Evolutionary conservation across 2,113 vertebrate genomes (phyloP), one percentile per base, ranked within the genome.

Genomic region (Oenanthe oenanthe): DNA sequence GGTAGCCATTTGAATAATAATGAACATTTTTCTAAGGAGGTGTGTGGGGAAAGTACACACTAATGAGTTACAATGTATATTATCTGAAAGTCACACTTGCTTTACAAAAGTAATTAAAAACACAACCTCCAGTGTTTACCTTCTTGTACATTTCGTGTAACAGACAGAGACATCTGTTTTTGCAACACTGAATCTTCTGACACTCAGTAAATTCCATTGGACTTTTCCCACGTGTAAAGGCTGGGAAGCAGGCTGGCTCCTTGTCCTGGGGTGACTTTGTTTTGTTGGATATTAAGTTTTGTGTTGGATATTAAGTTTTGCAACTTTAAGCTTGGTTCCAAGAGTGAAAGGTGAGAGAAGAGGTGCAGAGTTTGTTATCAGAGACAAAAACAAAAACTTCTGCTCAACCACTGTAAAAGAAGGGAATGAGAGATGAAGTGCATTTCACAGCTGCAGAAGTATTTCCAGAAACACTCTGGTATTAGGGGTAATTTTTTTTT

Each of bases 1-100:
- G 93, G 71, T 43, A 77, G 0, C 56, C 19, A 94, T 97, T 97
- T 93, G 71, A 88, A 95, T 96, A 78, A 95, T 85, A 94, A 97
- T 75, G 66, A 86, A 62, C 40, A 65, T 84, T 86, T 77, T 92
- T 81, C 80, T 78, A 32, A 86, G 80, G 85, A 57, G 48, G 53
- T 70, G 72, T 15, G 38, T 7, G 7, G 47, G 47, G 50, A 85
- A 93, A 61, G 51, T 25, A 78, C 45, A 48, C 0, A 0, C 24
- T 97, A 92, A 96, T 61, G 68, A 88, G 43, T 91, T 40, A 40
- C 57, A 24, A 60, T n/a, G 12, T 48, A 1, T 17, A 71, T 57
- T 76, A 90, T 58, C 76, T 86, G 25, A 62, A 67, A 94, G 60
- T 68, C 47, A 84, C 51, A 77, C 24, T 75, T 67, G 68, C 73